A percentile compares a stretch with the other conserved stretches of the same genome.
Evolutionary conservation across 2,113 vertebrate species (phyloP).

Genomic region (Leucosticte australis): DNA sequence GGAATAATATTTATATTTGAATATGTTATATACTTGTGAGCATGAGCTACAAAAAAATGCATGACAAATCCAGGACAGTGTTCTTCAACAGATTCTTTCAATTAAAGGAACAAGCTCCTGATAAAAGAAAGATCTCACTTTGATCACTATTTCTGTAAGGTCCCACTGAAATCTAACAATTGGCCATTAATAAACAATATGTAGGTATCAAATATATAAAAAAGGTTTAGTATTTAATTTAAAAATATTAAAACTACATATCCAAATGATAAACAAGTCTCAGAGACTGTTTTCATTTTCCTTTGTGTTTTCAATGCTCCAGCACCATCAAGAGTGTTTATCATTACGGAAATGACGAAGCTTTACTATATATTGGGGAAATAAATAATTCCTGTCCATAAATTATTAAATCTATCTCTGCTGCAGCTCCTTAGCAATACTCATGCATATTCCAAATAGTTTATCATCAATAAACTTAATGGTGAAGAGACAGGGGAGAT

Average conservation of each 20-base stretch:
- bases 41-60: neutral
- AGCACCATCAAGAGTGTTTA: neutral
- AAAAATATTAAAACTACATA: constrained; percentile 55
- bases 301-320: neutral
- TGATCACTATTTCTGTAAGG: neutral
- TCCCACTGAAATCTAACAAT: neutral
- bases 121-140: neutral
- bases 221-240: neutral
- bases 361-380: constrained; percentile 54
- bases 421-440: neutral
- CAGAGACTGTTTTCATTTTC: constrained; percentile 10
- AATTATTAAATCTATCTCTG: constrained; percentile 66
- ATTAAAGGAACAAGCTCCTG: neutral
- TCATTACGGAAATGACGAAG: constrained; percentile 5
- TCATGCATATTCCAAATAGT: constrained; percentile 29
- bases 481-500: neutral
- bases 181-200: neutral
- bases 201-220: neutral
- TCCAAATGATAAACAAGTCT: constrained; percentile 25
- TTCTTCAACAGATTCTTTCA: neutral
- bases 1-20: neutral
- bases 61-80: neutral
- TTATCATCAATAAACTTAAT: neutral
- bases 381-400: constrained; percentile 62
- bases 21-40: neutral